Conservation (phyloP, 2,888 invertebrate species). For the Conops quadrifasciatus region DNA sequence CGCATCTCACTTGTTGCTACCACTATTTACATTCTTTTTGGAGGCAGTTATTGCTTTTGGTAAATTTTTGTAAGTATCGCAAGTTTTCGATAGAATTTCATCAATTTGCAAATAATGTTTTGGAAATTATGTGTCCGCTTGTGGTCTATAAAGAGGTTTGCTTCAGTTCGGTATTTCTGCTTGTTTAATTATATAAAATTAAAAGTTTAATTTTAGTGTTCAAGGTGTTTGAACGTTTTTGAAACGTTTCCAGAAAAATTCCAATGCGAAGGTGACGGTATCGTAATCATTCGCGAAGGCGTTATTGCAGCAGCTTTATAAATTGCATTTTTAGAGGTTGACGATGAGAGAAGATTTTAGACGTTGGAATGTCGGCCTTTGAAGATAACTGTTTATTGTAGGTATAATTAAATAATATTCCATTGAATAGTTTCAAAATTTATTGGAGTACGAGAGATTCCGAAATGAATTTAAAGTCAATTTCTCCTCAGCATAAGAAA, state of each 20-base stretch:
- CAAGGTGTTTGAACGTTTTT: constrained; percentile 20
- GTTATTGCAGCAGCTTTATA: background rate
- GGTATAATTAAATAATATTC: too few species aligned
- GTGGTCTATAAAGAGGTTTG: background rate
- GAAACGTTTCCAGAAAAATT: constrained; percentile 1
- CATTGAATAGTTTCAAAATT: too few species aligned
- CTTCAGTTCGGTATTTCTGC: background rate
- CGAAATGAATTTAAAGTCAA: too few species aligned
- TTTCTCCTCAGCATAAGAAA: too few species aligned
- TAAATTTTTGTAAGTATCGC: constrained; percentile 17
- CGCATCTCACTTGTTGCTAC: background rate
- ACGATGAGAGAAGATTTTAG: background rate
- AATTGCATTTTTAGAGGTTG: background rate
- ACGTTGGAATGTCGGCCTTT: too few species aligned
- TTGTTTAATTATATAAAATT: background rate
- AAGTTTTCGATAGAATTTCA: background rate
- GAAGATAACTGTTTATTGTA: too few species aligned
- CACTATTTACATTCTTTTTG: background rate
- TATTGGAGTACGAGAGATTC: too few species aligned
- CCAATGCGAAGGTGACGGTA: constrained; percentile 10
- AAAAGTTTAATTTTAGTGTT: constrained; percentile 11
- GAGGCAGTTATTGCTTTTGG: background rate
- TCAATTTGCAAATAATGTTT: background rate
- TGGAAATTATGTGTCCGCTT: background rate
- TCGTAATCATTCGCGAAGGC: background rate